Conservation (phyloP, 2,888 invertebrate species). For the Cataglyphis albicans region DNA sequence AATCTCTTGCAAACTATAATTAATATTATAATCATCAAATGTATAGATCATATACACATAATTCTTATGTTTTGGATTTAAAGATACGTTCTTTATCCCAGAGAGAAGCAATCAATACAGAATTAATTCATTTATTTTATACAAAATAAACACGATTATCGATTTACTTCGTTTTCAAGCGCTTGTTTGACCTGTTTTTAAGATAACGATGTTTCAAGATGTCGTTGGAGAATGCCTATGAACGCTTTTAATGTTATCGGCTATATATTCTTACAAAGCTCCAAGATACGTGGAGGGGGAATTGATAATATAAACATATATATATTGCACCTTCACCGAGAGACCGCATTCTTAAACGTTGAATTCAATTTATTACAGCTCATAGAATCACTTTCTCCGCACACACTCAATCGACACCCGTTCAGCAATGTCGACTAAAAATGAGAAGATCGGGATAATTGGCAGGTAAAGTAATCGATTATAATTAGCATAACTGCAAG, state of each 20-base stretch:
- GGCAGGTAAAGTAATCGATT: constrained; percentile 88
- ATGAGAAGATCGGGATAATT: constrained; percentile 91
- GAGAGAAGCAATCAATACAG: background rate
- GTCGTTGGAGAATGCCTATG: background rate
- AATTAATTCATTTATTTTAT: background rate
- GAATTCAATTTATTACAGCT: background rate
- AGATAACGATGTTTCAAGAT: constrained; percentile 22
- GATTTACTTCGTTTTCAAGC: background rate
- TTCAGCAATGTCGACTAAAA: constrained; percentile 83
- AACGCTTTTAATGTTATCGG: background rate
- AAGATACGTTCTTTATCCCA: background rate
- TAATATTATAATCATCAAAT: background rate
- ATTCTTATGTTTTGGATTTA: background rate
- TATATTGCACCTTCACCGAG: background rate
- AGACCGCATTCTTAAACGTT: background rate
- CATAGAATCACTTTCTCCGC: background rate
- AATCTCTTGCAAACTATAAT: background rate
- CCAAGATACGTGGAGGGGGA: constrained; percentile 23
- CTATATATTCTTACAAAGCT: background rate
- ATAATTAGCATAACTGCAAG: background rate
- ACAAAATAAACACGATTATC: background rate
- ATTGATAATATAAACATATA: constrained; percentile 12
- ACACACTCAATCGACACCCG: constrained; percentile 2
- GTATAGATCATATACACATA: background rate
- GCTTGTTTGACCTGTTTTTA: background rate